Evolutionary conservation across 1,140 invertebrate species (phyloP).

Genomic region (Globodera rostochiensis): DNA sequence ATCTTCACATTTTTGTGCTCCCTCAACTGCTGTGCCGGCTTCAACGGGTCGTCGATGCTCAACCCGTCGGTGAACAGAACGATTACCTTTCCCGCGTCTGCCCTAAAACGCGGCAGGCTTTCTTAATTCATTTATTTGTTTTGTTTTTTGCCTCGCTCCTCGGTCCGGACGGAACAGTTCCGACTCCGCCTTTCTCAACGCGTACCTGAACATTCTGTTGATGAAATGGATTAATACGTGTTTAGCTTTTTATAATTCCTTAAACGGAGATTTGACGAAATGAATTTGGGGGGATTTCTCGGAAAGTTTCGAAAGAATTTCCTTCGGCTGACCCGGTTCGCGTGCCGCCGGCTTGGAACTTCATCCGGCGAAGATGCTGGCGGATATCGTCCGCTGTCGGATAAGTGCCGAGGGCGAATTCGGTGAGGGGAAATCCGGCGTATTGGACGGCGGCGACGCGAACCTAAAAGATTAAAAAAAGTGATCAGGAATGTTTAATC

Average conservation of each 20-base stretch:
- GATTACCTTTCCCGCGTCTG: slow-evolving; percentile 53
- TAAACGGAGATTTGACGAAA: no score
- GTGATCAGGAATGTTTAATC: neutral
- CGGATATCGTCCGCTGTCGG: slow-evolving; percentile 54
- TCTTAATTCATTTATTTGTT: neutral
- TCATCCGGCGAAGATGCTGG: slow-evolving; percentile 50
- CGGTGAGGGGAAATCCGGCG: slow-evolving; percentile 58
- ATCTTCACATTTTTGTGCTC: slow-evolving; percentile 57
- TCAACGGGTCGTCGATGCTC: slow-evolving; percentile 58
- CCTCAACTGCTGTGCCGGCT: slow-evolving; percentile 54
- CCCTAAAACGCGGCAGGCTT: slow-evolving; percentile 31
- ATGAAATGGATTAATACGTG: neutral
- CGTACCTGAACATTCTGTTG: slow-evolving; percentile 46
- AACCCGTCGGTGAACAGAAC: slow-evolving; percentile 59
- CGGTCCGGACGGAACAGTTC: slow-evolving; percentile 54
- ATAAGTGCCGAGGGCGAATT: slow-evolving; percentile 59
- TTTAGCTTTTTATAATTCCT: no score
- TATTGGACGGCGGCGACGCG: slow-evolving; percentile 61
- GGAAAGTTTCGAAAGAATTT: neutral
- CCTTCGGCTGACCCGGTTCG: slow-evolving; percentile 22
- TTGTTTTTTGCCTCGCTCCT: slow-evolving; percentile 48
- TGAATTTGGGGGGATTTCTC: neutral
- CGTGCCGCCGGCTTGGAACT: slow-evolving; percentile 50
- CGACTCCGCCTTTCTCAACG: slow-evolving; percentile 57
- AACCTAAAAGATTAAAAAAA: slow-evolving; percentile 32